These are phyloP conservation scores for Tyria jacobaeae DNA, from an alignment of 2,888 invertebrate genomes.

Conservation along the genomic window DNA sequence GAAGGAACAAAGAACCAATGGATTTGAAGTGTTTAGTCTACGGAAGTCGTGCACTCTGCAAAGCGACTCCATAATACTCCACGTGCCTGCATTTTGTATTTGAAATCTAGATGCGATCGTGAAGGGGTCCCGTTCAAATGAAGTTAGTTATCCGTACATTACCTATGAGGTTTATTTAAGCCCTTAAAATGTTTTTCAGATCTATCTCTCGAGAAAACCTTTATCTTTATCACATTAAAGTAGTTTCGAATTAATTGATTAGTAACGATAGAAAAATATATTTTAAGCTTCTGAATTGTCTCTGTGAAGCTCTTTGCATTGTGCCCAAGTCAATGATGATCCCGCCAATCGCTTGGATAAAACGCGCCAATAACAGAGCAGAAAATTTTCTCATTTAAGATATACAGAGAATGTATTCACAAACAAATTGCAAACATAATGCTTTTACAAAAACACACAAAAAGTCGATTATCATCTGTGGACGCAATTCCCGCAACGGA, in stretches of 20 bases:
- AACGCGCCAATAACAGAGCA: neutral
- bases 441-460: conserved; percentile 62
- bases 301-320: neutral
- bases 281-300: neutral
- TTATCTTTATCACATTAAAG: no score
- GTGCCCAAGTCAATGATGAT: neutral
- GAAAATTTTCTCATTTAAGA: conserved; percentile 2
- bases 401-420: conserved; percentile 54
- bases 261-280: no score
- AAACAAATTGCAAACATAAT: conserved; percentile 63
- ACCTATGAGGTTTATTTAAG: no score
- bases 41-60: conserved; percentile 56
- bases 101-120: conserved; percentile 20
- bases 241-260: no score
- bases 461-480: conserved; percentile 80
- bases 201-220: no score
- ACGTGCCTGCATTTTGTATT: conserved; percentile 36
- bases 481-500: conserved; percentile 76
- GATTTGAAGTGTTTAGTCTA: conserved; percentile 59
- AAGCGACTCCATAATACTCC: conserved; percentile 61
- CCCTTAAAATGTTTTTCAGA: no score
- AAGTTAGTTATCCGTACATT: no score
- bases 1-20: conserved; percentile 46
- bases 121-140: neutral
- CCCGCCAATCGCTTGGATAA: neutral